Evolutionary conservation across 2,113 vertebrate genomes (phyloP).

Genomic region (Scopus umbretta): DNA sequence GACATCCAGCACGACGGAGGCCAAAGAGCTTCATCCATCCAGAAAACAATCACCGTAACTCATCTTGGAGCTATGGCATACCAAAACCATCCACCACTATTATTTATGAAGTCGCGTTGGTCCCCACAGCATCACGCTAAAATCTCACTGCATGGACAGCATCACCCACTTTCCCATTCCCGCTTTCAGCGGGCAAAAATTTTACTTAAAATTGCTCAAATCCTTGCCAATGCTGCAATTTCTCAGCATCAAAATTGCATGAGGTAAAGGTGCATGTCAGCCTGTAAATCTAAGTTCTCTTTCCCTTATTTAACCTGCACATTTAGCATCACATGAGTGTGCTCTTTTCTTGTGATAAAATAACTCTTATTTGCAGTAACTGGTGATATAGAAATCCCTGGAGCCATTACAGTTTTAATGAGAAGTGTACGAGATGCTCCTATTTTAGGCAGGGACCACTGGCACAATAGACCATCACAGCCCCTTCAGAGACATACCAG

Average conservation of each 20-base stretch:
- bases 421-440: background rate
- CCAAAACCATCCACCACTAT: background rate
- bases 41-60: background rate
- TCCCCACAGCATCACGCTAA: background rate
- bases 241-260: background rate
- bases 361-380: background rate
- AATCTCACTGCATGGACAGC: background rate
- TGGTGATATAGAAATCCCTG: background rate
- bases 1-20: background rate
- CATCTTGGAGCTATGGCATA: background rate
- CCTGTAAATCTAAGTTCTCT: background rate
- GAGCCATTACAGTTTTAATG: background rate
- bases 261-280: background rate
- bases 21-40: background rate
- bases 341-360: background rate
- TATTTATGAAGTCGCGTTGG: background rate
- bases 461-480: background rate
- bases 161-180: background rate
- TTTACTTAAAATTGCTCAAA: background rate
- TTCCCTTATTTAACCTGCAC: background rate
- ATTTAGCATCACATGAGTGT: background rate
- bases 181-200: accelerated
- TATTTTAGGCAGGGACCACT: background rate
- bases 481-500: constrained; percentile 10
- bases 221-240: background rate